These are phyloP conservation scores for Heteromyza rotundicornis DNA, from an alignment of 2,888 invertebrate genomes.

Conservation along the genomic window DNA sequence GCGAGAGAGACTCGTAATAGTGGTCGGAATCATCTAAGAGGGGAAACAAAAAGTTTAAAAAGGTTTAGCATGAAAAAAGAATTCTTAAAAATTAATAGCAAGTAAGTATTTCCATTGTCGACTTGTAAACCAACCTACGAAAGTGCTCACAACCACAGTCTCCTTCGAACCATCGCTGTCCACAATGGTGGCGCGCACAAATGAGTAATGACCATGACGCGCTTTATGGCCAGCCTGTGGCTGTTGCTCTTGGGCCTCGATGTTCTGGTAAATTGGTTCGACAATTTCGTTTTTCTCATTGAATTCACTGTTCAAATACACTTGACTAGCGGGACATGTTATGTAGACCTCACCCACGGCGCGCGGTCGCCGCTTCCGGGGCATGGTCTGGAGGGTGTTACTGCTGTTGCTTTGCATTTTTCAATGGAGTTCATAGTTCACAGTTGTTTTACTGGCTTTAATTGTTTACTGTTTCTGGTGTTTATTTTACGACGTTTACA, in stretches of 20 bases:
- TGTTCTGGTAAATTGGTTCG: conserved; percentile 59
- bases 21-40: conserved; percentile 72
- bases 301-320: conserved; percentile 53
- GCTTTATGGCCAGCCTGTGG: not conserved
- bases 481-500: no score
- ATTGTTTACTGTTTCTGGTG: conserved; percentile 13
- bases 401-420: conserved; percentile 27
- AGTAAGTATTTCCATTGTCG: no score
- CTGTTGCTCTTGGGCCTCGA: conserved; percentile 32
- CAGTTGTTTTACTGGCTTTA: not conserved
- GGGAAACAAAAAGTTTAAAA: conserved; percentile 22
- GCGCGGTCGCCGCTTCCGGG: conserved; percentile 59
- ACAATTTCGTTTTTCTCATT: conserved; percentile 33
- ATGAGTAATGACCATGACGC: conserved; percentile 35
- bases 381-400: conserved; percentile 48
- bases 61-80: conserved; percentile 26
- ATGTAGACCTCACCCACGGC: conserved; percentile 60
- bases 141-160: conserved; percentile 53
- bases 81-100: not conserved
- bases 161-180: conserved; percentile 41
- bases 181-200: conserved; percentile 45
- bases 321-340: conserved; percentile 53
- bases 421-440: conserved; percentile 24
- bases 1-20: conserved; percentile 72
- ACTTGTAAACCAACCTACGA: conserved; percentile 53